Conservation (phyloP, 2,113 vertebrate species). For the Catharus minimus region DNA sequence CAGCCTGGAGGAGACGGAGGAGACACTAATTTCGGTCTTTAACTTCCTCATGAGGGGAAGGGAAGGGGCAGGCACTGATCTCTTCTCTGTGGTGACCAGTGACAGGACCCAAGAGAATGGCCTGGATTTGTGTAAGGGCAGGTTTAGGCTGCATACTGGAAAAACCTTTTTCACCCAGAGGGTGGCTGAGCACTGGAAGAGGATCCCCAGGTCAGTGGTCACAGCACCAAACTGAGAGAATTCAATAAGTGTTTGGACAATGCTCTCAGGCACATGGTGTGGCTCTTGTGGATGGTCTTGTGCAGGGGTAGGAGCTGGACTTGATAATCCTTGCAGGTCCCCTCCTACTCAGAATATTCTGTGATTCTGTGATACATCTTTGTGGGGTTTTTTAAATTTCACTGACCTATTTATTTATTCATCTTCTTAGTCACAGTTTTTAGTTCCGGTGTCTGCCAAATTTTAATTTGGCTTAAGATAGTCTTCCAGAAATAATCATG, state of each 20-base stretch:
- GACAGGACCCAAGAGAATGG: neutral
- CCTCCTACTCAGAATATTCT: neutral
- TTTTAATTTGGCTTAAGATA: neutral
- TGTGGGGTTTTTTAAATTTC: accelerated
- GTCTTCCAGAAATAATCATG: neutral
- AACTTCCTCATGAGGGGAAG: neutral
- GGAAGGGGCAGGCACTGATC: neutral
- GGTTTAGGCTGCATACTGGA: neutral
- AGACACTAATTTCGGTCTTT: accelerated
- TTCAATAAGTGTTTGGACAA: neutral
- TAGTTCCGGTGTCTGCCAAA: neutral
- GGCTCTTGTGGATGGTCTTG: neutral
- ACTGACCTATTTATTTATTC: neutral
- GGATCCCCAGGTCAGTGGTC: neutral
- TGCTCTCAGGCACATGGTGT: neutral
- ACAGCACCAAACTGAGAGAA: neutral
- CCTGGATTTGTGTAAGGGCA: neutral
- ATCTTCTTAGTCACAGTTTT: neutral
- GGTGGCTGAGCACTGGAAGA: neutral
- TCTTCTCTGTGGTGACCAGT: neutral
- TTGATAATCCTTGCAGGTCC: neutral
- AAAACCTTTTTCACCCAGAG: neutral
- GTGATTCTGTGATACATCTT: neutral
- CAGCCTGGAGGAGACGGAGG: neutral
- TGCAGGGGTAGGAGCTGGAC: neutral